Percentiles rank a stretch among this genome's conserved stretches.
Evolutionary conservation across 1,140 invertebrate genomes (phyloP).

Genomic region (Phenacoccus solenopsis): DNA sequence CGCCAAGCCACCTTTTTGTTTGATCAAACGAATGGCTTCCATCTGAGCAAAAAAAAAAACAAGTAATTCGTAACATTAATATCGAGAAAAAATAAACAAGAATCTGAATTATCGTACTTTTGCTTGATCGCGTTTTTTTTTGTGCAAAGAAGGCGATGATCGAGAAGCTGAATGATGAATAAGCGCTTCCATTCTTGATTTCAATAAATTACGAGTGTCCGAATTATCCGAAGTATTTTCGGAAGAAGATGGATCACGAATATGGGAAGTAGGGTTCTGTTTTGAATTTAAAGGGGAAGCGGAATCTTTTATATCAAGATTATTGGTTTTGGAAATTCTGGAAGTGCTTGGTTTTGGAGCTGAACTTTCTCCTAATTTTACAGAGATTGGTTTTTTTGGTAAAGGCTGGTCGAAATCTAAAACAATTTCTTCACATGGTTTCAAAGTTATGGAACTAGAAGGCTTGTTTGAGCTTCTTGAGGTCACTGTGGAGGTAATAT

Average conservation of each 20-base stretch:
- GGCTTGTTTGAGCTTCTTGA: too few species aligned
- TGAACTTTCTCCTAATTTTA: not conserved
- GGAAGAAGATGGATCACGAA: not conserved
- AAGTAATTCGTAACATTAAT: not conserved
- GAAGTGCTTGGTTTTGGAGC: too few species aligned
- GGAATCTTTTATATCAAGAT: too few species aligned
- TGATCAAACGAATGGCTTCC: conserved; percentile 18
- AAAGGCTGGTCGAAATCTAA: not conserved
- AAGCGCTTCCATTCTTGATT: not conserved
- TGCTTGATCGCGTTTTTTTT: not conserved
- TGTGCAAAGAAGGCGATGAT: not conserved
- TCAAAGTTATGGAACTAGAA: not conserved
- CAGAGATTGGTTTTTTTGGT: not conserved
- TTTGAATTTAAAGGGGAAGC: too few species aligned
- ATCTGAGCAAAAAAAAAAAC: not conserved
- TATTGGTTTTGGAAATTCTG: too few species aligned
- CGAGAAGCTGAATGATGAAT: not conserved
- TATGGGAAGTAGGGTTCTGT: not conserved
- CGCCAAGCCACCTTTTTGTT: conserved; percentile 19
- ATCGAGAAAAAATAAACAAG: not conserved
- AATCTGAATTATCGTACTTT: not conserved
- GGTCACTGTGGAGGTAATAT: too few species aligned
- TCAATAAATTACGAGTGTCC: not conserved
- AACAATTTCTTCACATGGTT: not conserved
- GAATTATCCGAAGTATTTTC: not conserved